Conservation (phyloP, 2,797 vertebrate genomes). For the Takifugu rubripes region DNA sequence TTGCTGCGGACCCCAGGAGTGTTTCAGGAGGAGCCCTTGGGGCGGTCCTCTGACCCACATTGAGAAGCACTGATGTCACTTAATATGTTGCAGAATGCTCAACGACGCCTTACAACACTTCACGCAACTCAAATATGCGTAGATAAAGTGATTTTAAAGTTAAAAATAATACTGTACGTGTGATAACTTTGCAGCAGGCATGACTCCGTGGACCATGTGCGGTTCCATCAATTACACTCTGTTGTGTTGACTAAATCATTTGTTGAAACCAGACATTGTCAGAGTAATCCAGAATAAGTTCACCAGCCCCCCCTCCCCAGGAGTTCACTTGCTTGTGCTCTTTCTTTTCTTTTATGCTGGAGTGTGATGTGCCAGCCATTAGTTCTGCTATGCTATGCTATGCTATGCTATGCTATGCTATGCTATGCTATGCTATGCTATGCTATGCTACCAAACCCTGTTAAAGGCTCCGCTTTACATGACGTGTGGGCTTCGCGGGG, state of each 20-base stretch:
- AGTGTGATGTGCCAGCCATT: slow-evolving; percentile 31
- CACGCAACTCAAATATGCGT: too few relatives aligned
- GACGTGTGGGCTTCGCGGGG: slow-evolving; percentile 33
- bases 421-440: too few relatives aligned
- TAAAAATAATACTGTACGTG: too few relatives aligned
- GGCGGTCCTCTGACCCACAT: slow-evolving; percentile 55
- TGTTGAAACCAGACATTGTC: too few relatives aligned
- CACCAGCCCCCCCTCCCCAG: neutral
- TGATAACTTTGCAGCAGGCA: too few relatives aligned
- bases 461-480: slow-evolving; percentile 22
- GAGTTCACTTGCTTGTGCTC: neutral
- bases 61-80: slow-evolving; percentile 3
- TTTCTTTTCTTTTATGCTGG: neutral
- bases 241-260: too few relatives aligned
- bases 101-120: too few relatives aligned
- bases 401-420: too few relatives aligned
- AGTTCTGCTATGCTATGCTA: slow-evolving; percentile 21
- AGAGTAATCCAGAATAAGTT: too few relatives aligned
- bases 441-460: slow-evolving; percentile 51
- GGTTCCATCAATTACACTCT: too few relatives aligned
- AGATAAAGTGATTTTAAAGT: neutral
- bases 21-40: slow-evolving; percentile 13
- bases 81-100: neutral
- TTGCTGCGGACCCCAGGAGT: slow-evolving; percentile 39
- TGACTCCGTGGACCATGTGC: too few relatives aligned